Conservation (phyloP, 2,888 invertebrate species). For the Ctena decussata region DNA sequence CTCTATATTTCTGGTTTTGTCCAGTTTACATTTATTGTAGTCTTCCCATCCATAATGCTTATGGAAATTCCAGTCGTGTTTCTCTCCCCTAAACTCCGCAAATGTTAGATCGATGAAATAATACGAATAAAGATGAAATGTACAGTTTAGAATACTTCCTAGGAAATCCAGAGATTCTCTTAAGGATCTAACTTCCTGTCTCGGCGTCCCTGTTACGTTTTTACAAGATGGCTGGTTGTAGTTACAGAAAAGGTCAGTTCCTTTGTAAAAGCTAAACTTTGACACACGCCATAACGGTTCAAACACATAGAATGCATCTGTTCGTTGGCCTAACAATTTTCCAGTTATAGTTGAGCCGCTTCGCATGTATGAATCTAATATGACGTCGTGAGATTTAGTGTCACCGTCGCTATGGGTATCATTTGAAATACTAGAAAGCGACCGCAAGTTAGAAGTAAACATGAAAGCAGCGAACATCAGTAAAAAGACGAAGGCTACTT, state of each 20-base stretch:
- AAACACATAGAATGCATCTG: background rate
- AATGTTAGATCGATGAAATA: background rate
- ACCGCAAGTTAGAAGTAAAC: too few species aligned
- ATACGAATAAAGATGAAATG: background rate
- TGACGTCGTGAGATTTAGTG: too few species aligned
- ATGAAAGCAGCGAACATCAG: too few species aligned
- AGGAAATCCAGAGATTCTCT: background rate
- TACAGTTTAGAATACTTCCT: background rate
- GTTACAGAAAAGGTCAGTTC: background rate
- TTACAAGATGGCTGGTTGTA: background rate
- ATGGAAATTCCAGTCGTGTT: background rate
- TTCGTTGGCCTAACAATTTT: background rate
- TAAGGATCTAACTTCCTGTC: background rate
- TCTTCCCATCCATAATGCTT: background rate
- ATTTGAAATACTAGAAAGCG: too few species aligned
- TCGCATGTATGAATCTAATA: background rate
- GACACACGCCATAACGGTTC: background rate
- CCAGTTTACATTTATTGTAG: background rate
- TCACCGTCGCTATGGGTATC: background rate
- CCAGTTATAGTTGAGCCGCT: background rate
- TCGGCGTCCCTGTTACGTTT: background rate
- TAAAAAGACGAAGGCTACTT: too few species aligned
- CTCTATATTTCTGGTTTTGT: background rate
- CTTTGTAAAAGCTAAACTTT: background rate
- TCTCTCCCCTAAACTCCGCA: background rate